Evolutionary conservation across 1,140 invertebrate species (phyloP).

Genomic region (Drosophila bipectinata): DNA sequence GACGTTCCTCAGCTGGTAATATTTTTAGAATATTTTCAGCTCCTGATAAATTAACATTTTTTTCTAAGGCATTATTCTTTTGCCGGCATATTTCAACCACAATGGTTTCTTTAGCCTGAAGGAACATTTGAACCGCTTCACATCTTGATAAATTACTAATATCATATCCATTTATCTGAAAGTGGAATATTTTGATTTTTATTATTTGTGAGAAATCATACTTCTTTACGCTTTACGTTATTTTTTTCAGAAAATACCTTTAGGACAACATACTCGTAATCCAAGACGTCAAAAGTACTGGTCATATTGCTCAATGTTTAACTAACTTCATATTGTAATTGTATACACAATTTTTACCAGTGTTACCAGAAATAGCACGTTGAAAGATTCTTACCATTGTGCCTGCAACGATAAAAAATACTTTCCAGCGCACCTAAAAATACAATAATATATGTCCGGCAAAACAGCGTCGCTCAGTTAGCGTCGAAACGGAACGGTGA

Average conservation of each 20-base stretch:
- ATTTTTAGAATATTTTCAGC: background rate
- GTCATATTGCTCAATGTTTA: constrained; percentile 45
- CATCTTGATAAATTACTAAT: constrained; percentile 88
- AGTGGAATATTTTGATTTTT: constrained; percentile 40
- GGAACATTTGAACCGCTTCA: constrained; percentile 89
- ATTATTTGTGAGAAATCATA: background rate
- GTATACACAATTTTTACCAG: constrained; percentile 39
- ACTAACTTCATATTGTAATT: constrained; percentile 50
- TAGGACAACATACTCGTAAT: constrained; percentile 72
- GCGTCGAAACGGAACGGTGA: no score
- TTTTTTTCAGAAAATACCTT: constrained; percentile 39
- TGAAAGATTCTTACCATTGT: background rate
- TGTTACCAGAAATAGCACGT: constrained; percentile 10
- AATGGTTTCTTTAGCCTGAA: constrained; percentile 89
- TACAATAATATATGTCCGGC: no score
- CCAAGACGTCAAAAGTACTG: constrained; percentile 43
- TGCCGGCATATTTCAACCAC: constrained; percentile 88
- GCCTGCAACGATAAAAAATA: background rate
- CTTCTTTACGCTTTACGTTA: background rate
- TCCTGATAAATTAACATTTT: constrained; percentile 2
- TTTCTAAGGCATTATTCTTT: constrained; percentile 19
- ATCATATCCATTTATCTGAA: constrained; percentile 90
- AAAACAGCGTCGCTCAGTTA: no score
- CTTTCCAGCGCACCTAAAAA: no score
- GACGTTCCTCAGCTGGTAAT: background rate